Conservation (phyloP, 2,797 vertebrate genomes). For the Chrosomus eos region DNA sequence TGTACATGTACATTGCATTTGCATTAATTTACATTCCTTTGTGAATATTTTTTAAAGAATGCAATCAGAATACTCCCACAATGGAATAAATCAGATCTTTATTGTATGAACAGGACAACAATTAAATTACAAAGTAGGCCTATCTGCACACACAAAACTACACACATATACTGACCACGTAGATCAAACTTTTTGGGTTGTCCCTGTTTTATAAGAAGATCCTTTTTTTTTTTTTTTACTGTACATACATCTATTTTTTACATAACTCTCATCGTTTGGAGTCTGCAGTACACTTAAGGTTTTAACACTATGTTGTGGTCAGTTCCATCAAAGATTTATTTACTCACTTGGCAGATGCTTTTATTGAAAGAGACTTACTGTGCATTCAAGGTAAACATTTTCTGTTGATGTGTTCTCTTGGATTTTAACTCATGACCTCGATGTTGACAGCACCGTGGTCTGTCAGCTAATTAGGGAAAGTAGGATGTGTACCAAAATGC, state of each 20-base stretch:
- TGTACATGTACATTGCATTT: constrained; percentile 20
- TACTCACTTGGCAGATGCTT: neutral
- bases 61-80: neutral
- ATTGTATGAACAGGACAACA: neutral
- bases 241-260: neutral
- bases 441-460: neutral
- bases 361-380: constrained; percentile 1
- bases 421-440: constrained; percentile 20
- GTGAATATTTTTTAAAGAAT: constrained; percentile 20
- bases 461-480: neutral
- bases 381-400: constrained; percentile 28
- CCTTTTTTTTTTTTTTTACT: no score
- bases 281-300: neutral
- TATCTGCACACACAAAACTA: neutral
- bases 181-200: neutral
- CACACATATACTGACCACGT: neutral
- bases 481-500: neutral
- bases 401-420: neutral
- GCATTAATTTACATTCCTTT: neutral
- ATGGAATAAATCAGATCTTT: neutral
- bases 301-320: neutral
- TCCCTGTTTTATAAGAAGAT: neutral
- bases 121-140: neutral
- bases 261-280: neutral
- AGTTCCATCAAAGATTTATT: neutral